phyloP scores from a whole-genome alignment of 2,113 vertebrate species.

The Aspiorhynchus laticeps region DNA sequence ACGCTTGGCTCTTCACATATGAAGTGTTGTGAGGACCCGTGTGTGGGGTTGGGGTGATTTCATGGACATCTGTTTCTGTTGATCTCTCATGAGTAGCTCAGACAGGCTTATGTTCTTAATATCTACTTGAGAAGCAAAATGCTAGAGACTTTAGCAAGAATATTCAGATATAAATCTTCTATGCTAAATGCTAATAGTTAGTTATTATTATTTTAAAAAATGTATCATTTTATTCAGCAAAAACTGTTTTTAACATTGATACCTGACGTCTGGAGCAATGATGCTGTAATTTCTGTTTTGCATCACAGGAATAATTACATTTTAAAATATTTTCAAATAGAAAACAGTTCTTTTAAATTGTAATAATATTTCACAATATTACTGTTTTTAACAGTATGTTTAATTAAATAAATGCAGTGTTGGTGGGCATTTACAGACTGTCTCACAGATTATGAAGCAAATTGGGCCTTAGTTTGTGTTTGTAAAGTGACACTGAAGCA shows the following conservation, averaged over 20 bases:
- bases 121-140: conserved; percentile 33
- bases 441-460: not conserved
- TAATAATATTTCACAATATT: not conserved
- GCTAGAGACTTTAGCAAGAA: not conserved
- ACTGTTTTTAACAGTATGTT: not conserved
- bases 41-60: conserved; percentile 56
- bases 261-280: not conserved
- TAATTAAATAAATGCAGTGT: not conserved
- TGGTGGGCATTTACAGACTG: not conserved
- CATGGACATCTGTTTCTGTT: conserved; percentile 66
- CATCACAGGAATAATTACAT: too few species aligned
- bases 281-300: too few species aligned
- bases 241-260: not conserved
- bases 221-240: not conserved
- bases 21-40: not conserved
- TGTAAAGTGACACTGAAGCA: not conserved
- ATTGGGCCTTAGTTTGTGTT: not conserved
- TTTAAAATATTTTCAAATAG: too few species aligned
- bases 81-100: conserved; percentile 62
- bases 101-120: conserved; percentile 68
- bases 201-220: not conserved
- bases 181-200: too few species aligned
- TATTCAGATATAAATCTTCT: not conserved
- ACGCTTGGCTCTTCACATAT: conserved; percentile 5
- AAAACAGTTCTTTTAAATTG: too few species aligned